Evolutionary conservation across 2,888 invertebrate species (phyloP).

Genomic region (Acrocera orbiculus): DNA sequence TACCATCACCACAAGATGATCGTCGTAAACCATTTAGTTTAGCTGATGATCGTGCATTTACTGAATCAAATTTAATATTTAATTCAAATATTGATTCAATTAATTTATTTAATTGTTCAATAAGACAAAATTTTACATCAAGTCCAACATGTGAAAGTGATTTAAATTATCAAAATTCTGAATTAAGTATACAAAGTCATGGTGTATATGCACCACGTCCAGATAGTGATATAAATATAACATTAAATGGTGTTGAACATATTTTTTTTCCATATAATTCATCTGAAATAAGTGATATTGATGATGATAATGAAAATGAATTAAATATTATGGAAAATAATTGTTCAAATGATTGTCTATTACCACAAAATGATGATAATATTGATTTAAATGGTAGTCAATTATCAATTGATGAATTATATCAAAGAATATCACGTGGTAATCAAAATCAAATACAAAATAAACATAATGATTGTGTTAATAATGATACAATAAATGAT

Average conservation of each 20-base stretch:
- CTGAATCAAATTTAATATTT: constrained; percentile 6
- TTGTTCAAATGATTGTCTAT: constrained; percentile 15
- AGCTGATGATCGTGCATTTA: constrained; percentile 7
- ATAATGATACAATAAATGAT: constrained; percentile 16
- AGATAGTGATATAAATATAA: constrained; percentile 33
- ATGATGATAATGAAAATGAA: constrained; percentile 24
- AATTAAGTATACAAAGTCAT: constrained; percentile 45
- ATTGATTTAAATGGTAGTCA: constrained; percentile 18
- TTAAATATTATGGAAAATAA: constrained; percentile 18
- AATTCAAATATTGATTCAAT: constrained; percentile 14
- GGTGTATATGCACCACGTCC: constrained; percentile 44
- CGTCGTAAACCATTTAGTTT: constrained; percentile 12
- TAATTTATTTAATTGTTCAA: constrained; percentile 14
- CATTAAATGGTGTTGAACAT: constrained; percentile 29
- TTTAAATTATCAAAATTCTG: constrained; percentile 46
- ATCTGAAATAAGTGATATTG: constrained; percentile 28
- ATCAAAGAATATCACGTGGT: constrained; percentile 41
- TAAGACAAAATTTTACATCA: constrained; percentile 16
- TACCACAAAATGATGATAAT: constrained; percentile 6
- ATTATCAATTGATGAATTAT: constrained; percentile 43
- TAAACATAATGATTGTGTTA: constrained; percentile 1
- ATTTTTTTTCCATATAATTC: constrained; percentile 25
- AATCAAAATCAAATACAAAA: not conserved
- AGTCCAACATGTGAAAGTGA: constrained; percentile 41
- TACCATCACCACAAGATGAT: constrained; percentile 14